These are phyloP conservation scores for Eristalis intricaria DNA, from an alignment of 2,888 invertebrate genomes.

Conservation along the genomic window DNA sequence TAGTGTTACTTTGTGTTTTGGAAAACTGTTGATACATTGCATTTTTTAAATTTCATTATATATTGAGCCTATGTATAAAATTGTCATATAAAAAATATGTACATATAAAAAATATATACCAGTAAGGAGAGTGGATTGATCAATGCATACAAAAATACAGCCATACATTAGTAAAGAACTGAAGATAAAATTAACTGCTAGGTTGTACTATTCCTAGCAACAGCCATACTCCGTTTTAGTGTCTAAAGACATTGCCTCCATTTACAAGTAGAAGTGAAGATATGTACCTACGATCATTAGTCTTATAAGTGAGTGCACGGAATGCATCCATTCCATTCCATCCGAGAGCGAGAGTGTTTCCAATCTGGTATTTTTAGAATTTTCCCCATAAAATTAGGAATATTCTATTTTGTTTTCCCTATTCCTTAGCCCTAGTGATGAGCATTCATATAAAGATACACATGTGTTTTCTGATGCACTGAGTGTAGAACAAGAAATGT, in stretches of 20 bases:
- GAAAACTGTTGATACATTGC: too few species aligned
- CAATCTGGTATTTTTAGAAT: slow-evolving; percentile 61
- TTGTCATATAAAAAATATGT: not conserved
- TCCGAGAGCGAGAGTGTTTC: slow-evolving; percentile 56
- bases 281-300: not conserved
- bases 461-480: slow-evolving; percentile 2
- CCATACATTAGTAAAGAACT: not conserved
- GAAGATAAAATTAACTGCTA: slow-evolving; percentile 4
- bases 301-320: slow-evolving; percentile 21
- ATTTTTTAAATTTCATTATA: not conserved
- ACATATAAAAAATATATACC: not conserved
- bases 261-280: not conserved
- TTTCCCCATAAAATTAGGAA: slow-evolving; percentile 48
- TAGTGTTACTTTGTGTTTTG: too few species aligned
- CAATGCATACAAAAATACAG: not conserved
- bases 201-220: not conserved
- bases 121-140: not conserved
- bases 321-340: slow-evolving; percentile 40
- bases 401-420: slow-evolving; percentile 35
- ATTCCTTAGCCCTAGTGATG: slow-evolving; percentile 16
- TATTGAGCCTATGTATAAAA: not conserved
- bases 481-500: not conserved
- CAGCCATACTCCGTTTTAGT: not conserved
- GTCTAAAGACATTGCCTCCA: not conserved
- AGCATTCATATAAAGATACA: slow-evolving; percentile 5